phyloP scores from a whole-genome alignment of 1,140 invertebrate genomes.

The Parapsyche elsis region DNA sequence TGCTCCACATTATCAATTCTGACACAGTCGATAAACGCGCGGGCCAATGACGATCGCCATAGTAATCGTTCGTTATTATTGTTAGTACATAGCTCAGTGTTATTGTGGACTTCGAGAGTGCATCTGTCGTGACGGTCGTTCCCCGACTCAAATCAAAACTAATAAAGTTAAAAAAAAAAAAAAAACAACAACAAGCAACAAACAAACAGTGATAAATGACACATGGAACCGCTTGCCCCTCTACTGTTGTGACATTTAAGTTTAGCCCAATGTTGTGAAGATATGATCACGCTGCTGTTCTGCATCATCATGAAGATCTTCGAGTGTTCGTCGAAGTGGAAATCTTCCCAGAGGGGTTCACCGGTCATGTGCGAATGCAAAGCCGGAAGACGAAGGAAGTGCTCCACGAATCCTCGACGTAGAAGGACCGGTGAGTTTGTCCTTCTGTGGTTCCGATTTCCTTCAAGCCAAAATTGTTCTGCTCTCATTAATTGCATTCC shows the following conservation, averaged over 20 bases:
- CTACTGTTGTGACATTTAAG: background rate
- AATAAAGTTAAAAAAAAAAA: background rate
- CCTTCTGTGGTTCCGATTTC: too few species aligned
- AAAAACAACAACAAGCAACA: too few species aligned
- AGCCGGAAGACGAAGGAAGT: constrained; percentile 44
- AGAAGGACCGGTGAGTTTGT: constrained; percentile 23
- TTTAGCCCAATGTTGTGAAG: constrained; percentile 13
- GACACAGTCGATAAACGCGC: background rate
- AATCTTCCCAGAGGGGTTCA: background rate
- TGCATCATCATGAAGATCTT: constrained; percentile 54
- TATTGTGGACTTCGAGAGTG: constrained; percentile 15
- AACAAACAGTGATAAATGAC: background rate
- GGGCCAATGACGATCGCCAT: constrained; percentile 20
- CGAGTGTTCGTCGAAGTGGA: constrained; percentile 51
- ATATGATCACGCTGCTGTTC: constrained; percentile 52
- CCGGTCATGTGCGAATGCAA: constrained; percentile 45
- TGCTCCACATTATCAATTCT: constrained; percentile 33
- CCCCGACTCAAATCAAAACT: background rate
- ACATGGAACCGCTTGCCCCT: background rate
- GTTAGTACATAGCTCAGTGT: constrained; percentile 20
- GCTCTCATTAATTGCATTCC: too few species aligned
- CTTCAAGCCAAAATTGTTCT: too few species aligned
- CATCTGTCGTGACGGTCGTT: background rate
- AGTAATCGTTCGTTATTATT: constrained; percentile 21
- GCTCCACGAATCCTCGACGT: constrained; percentile 32